Conservation (phyloP, 2,797 vertebrate species). For the Pseudomugil gertrudae region DNA sequence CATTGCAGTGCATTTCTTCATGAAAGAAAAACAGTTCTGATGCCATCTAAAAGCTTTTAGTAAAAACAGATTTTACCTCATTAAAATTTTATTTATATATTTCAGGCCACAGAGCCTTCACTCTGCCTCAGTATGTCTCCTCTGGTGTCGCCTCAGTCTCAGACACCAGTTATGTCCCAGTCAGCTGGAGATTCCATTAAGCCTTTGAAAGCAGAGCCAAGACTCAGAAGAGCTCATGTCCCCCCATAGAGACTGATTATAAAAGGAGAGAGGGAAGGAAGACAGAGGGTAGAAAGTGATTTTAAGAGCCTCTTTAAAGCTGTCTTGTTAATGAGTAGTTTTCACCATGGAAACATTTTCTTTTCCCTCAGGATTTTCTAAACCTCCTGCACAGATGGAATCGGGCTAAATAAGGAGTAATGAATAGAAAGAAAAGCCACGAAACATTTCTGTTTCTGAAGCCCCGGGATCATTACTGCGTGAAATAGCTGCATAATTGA, state of each 20-base stretch:
- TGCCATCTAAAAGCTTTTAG: too few species aligned
- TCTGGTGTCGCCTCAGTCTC: constrained; percentile 18
- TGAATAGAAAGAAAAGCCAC: not conserved
- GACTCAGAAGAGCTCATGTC: constrained; percentile 61
- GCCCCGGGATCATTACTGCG: not conserved
- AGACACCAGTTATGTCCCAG: constrained; percentile 53
- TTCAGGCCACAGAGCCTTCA: constrained; percentile 1
- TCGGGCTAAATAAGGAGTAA: constrained; percentile 11
- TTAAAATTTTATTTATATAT: not conserved
- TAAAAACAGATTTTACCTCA: not conserved
- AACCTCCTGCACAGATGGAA: constrained; percentile 37
- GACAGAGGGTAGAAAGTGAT: constrained; percentile 47
- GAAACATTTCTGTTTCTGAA: constrained; percentile 32
- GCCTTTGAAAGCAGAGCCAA: constrained; percentile 55
- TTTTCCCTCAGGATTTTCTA: constrained; percentile 5
- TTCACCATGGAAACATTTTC: constrained; percentile 70
- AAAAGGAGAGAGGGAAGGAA: constrained; percentile 26
- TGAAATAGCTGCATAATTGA: not conserved
- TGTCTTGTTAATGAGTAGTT: constrained; percentile 64
- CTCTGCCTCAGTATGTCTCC: constrained; percentile 1
- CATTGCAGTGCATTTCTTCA: not conserved
- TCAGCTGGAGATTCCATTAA: constrained; percentile 74
- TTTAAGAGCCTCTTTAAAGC: constrained; percentile 74
- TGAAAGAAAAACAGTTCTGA: not conserved
- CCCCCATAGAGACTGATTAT: constrained; percentile 70